Evolutionary conservation across 2,113 vertebrate species (phyloP), one percentile per base, ranked within the genome.

Genomic region (Elanus axillaris): DNA sequence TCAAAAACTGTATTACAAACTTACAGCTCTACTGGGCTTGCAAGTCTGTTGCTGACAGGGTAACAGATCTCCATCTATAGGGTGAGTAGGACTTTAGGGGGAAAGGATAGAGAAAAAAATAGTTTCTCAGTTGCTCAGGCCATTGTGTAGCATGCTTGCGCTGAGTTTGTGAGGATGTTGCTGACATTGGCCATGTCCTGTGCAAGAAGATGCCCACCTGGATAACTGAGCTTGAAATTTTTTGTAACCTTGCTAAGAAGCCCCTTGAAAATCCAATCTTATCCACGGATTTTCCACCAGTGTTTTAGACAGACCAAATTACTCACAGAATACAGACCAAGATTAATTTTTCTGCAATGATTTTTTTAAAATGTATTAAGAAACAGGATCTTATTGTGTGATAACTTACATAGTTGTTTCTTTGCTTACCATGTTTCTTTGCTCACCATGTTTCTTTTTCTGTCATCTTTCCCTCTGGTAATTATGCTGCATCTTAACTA

Each of bases 151-250:
- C 21, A 31, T 8, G 4, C 6, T 20, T 48, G 11, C 40, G 34
- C 34, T 47, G 31, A 52, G 16, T 16, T 69, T 73, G 36, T 45
- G 31, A 88, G 23, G 9, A 12, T 7, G 2, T 21, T 52, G 16
- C 18, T 77, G 72, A 14, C 0, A 0, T 5, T 59, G 29, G 7
- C 31, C 16, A 2, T 19, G 7, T 16, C 16, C 19, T 52, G 10
- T 19, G 4, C n/a, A 38, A 38, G 50, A 78, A 60, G 9, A 45
- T 9, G 8, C 8, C 20, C 12, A 21, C 23, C 16, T n/a, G 23
- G 23, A 52, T 42, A 59, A 86, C 7, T 1, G 1, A 84, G 7
- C 6, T n/a, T 60, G 10, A 40, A 7, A 6, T 11, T 20, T 22
- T 79, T 50, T 53, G 31, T 69, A 38, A 48, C 18, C 18, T 81